A percentile compares a stretch with the other conserved stretches of the same genome.
phyloP scores from a whole-genome alignment of 2,113 vertebrate species.

The Cebus imitator region DNA sequence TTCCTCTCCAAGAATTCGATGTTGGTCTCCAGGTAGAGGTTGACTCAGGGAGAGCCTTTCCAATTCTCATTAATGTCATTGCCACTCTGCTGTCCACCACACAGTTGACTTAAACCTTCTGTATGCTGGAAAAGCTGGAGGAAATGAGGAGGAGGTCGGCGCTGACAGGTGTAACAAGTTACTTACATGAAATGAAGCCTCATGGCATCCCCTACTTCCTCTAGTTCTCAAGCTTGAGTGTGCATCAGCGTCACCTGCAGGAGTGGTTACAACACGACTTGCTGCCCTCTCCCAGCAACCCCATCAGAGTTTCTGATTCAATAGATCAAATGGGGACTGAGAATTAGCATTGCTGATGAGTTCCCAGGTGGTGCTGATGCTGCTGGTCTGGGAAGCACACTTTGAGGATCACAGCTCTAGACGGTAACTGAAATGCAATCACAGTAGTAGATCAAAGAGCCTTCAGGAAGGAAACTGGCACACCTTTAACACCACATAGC shows the following conservation, averaged over 20 bases:
- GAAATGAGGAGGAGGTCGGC: background rate
- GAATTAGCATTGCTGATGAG: background rate
- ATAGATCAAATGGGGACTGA: background rate
- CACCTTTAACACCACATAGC: background rate
- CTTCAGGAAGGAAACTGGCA: background rate
- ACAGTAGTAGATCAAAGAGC: background rate
- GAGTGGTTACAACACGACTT: background rate
- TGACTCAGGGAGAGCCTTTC: background rate
- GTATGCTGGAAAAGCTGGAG: background rate
- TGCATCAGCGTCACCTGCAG: background rate
- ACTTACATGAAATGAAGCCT: background rate
- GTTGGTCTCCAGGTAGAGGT: background rate
- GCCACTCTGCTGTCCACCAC: background rate
- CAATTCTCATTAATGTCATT: background rate
- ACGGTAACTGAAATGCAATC: background rate
- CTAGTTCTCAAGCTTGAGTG: background rate
- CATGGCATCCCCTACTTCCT: background rate
- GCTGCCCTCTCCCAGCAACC: fast-evolving
- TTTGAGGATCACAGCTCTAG: background rate
- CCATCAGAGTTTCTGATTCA: background rate
- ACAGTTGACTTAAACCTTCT: background rate
- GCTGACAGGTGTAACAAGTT: background rate
- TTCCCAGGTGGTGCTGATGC: background rate
- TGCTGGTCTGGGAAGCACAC: background rate
- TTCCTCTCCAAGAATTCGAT: background rate